A percentile compares a stretch with the other conserved stretches of the same genome.
These are phyloP conservation scores for Minunthozetes semirufus DNA, from an alignment of 2,888 invertebrate genomes.

Conservation along the genomic window DNA sequence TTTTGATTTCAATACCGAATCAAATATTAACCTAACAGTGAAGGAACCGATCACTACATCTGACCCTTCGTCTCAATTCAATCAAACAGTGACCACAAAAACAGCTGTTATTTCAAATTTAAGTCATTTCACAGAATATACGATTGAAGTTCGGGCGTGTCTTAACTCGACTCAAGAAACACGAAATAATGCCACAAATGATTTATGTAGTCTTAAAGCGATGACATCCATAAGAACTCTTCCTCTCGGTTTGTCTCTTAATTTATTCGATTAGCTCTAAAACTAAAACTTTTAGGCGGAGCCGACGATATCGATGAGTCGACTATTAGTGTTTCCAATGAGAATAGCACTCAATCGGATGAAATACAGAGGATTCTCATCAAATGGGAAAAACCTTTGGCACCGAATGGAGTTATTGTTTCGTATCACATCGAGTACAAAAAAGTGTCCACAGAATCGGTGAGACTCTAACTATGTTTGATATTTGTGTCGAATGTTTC, in stretches of 20 bases:
- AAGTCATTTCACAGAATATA: slow-evolving; percentile 70
- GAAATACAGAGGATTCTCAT: slow-evolving; percentile 57
- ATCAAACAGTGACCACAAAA: not conserved
- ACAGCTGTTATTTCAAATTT: slow-evolving; percentile 47
- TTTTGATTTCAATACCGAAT: not conserved
- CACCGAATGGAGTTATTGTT: slow-evolving; percentile 81
- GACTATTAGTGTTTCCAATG: slow-evolving; percentile 48
- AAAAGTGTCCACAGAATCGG: slow-evolving; percentile 45
- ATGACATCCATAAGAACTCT: slow-evolving; percentile 48
- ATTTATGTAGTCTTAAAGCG: slow-evolving; percentile 47
- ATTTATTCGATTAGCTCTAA: not conserved
- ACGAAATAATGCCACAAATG: no score
- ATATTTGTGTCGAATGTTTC: not conserved
- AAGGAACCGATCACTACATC: not conserved
- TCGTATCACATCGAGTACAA: slow-evolving; percentile 73
- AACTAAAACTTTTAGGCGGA: slow-evolving; percentile 53
- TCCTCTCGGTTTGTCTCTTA: slow-evolving; percentile 48
- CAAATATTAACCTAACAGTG: not conserved
- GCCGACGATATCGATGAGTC: slow-evolving; percentile 61
- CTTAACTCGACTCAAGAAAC: slow-evolving; percentile 49
- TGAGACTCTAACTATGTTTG: not conserved
- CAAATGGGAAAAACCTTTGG: slow-evolving; percentile 69
- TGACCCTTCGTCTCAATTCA: not conserved
- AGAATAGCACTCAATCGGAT: slow-evolving; percentile 51
- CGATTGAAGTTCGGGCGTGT: slow-evolving; percentile 68